Base-by-base conservation (phyloP, 2,888 invertebrate species). In the Ptycholaimellus sp. region DNA sequence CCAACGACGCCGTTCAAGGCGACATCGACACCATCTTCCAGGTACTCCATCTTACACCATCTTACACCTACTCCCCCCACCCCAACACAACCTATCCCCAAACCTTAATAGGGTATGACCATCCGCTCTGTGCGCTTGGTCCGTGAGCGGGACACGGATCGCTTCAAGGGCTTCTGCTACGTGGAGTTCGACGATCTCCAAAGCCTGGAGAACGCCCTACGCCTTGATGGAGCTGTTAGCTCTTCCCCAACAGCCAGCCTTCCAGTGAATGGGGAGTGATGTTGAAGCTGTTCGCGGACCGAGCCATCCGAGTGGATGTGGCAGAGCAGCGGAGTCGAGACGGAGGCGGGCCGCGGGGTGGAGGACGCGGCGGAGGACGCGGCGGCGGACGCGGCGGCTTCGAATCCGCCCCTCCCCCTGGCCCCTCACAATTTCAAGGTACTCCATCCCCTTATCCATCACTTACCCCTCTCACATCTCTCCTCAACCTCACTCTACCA, bases 111-210 rank as follows among this genome's bases (percentile, higher is more conserved):
- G n/a, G n/a, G n/a, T n/a, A n/a, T n/a, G n/a, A n/a, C n/a, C n/a
- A n/a, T n/a, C n/a, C n/a, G n/a, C n/a, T 14, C 14, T 30, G 13
- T 18, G 13, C 33, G 20, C 9, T 33, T 51, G 37, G 46, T 49
- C 4, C 48, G 45, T 20, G 51, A 51, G 23, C 36, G 47, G 19
- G 49, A 48, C 20, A 42, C 44, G 3, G 49, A 48, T 27, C 11
- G 32, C 2, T 51, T 48, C 43, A 49, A 48, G 34, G 51, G 50
- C 13, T 49, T 46, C 36, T 44, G 42, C 29, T 51, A 51, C 37
- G 49, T 50, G 4, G 48, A 47, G 35, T 43, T 46, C 14, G 23
- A 16, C n/a, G 41, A 32, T 7, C 38, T 41, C 18, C 44, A 49
- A 6, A 41, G 44, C 14, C 30, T 49, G 19, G 40, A 45, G 13